Evolutionary conservation across 2,888 invertebrate genomes (phyloP).

Genomic region (Acleris sparsana): DNA sequence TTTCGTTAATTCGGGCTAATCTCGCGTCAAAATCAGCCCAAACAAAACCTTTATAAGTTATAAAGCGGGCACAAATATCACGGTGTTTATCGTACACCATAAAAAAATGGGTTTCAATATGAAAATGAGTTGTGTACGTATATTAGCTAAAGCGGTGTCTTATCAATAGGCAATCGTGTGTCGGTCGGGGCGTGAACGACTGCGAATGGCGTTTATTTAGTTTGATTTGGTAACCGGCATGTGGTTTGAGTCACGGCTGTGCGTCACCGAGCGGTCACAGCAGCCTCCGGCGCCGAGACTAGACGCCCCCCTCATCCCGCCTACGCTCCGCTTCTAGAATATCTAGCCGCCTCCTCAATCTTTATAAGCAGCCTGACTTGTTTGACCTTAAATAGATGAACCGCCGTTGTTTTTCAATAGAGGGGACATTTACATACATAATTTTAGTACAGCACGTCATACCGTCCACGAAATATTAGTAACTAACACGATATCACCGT

Average conservation of each 20-base stretch:
- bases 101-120: conserved; percentile 5
- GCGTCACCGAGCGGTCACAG: conserved; percentile 31
- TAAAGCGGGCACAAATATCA: conserved; percentile 41
- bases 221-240: conserved; percentile 33
- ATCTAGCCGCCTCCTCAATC: conserved; percentile 18
- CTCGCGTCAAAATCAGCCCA: conserved; percentile 46
- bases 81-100: conserved; percentile 36
- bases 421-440: conserved; percentile 30
- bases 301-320: conserved; percentile 31
- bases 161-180: conserved; percentile 8
- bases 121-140: conserved; percentile 4
- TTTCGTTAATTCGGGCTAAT: conserved; percentile 46
- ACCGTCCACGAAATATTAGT: conserved; percentile 19
- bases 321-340: conserved; percentile 20
- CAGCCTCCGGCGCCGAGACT: conserved; percentile 28
- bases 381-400: conserved; percentile 26
- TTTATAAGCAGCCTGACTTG: conserved; percentile 10
- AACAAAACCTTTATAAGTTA: conserved; percentile 46
- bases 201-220: conserved; percentile 32
- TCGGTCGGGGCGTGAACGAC: conserved; percentile 21
- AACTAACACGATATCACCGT: conserved; percentile 18
- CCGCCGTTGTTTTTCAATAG: conserved; percentile 21
- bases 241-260: conserved; percentile 35
- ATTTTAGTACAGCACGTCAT: conserved; percentile 18
- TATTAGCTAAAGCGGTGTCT: conserved; percentile 18